Percentiles rank a stretch among this genome's conserved stretches.
Evolutionary conservation across 2,113 vertebrate genomes (phyloP).

Genomic region (Vulpes vulpes): DNA sequence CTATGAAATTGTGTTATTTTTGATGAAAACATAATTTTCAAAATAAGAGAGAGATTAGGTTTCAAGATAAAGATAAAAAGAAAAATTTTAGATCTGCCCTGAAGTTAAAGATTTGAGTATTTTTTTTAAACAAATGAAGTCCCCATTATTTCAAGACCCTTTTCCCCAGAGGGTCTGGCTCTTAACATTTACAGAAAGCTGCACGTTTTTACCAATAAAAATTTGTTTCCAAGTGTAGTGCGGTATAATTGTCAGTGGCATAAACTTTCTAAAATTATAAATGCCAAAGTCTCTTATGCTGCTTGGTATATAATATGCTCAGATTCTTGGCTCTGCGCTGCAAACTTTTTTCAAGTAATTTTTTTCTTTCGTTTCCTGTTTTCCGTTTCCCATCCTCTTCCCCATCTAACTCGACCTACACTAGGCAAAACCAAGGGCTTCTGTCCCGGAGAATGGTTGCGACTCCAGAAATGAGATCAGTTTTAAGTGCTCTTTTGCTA

Average conservation of each 20-base stretch:
- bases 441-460: constrained; percentile 84
- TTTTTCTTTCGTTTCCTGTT: constrained; percentile 81
- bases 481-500: constrained; percentile 87
- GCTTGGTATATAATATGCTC: not conserved
- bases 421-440: constrained; percentile 84
- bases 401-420: constrained; percentile 74
- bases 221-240: not conserved
- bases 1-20: not conserved
- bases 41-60: constrained; percentile 26
- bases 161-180: not conserved
- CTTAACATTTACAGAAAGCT: constrained; percentile 4
- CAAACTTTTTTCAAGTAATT: constrained; percentile 64
- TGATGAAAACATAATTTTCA: constrained; percentile 11
- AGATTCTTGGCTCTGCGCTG: not conserved
- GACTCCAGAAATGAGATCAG: constrained; percentile 87
- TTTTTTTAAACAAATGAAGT: constrained; percentile 21
- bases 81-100: not conserved
- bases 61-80: constrained; percentile 21
- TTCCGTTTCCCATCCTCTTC: constrained; percentile 55
- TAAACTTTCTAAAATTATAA: not conserved
- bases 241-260: not conserved
- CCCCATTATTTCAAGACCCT: not conserved
- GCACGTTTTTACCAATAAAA: not conserved
- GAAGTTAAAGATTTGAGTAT: not conserved
- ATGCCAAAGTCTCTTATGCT: not conserved